phyloP scores from a whole-genome alignment of 92 coral and sea anemone genomes.

The Siderastrea radians region DNA sequence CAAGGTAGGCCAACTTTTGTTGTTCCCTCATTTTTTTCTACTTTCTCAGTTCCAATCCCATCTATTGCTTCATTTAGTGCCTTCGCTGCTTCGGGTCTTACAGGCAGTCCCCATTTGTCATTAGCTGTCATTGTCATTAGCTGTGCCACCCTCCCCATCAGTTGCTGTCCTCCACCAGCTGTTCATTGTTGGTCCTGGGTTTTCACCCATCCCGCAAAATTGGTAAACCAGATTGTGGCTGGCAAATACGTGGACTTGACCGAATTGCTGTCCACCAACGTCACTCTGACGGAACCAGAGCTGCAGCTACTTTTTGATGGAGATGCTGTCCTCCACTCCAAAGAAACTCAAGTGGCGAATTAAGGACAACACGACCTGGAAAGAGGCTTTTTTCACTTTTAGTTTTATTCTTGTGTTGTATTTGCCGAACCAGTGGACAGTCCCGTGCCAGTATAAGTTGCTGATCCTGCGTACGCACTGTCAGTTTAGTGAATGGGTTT shows the following conservation, averaged over 20 bases:
- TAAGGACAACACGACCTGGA: background rate
- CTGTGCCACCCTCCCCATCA: no score
- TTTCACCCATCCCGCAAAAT: no score
- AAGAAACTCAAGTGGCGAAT: background rate
- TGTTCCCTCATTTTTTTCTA: no score
- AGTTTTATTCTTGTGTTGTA: background rate
- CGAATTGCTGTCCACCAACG: background rate
- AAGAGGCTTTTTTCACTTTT: background rate
- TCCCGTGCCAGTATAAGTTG: background rate
- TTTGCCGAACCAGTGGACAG: background rate
- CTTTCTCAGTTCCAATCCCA: no score
- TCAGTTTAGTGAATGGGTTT: conserved; percentile 48
- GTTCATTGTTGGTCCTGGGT: no score
- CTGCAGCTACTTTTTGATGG: background rate
- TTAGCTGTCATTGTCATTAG: no score
- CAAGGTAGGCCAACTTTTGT: no score
- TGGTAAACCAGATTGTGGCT: no score
- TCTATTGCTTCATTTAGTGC: no score
- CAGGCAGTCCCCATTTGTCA: no score
- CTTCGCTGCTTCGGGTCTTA: no score
- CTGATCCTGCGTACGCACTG: conserved; percentile 47
- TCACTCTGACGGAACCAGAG: background rate
- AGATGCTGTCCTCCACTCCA: background rate
- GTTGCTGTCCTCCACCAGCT: no score
- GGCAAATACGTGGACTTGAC: background rate